These are phyloP conservation scores for Trissoscelio sp. DNA, from an alignment of 2,888 invertebrate genomes.

Conservation along the genomic window DNA sequence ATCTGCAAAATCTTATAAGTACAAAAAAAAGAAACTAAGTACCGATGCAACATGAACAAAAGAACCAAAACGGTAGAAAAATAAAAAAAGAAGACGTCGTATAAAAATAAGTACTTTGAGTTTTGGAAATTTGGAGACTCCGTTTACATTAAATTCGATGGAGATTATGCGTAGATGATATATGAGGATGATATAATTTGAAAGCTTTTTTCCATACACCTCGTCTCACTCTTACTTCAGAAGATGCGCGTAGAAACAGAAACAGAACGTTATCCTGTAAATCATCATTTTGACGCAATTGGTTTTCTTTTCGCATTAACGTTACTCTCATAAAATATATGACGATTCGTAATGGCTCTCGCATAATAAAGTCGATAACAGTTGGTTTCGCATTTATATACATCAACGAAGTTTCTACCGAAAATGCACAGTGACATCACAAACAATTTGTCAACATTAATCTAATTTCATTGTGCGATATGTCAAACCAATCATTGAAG, in stretches of 20 bases:
- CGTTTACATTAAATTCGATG: slow-evolving; percentile 46
- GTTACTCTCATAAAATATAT: slow-evolving; percentile 45
- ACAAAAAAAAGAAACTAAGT: too few relatives aligned
- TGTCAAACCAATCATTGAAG: not conserved
- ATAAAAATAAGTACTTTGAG: slow-evolving; percentile 43
- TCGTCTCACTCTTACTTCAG: slow-evolving; percentile 17
- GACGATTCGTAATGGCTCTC: slow-evolving; percentile 9
- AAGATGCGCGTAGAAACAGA: slow-evolving; percentile 1
- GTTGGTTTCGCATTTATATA: slow-evolving; percentile 25
- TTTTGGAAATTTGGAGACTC: slow-evolving; percentile 1
- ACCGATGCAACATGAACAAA: too few relatives aligned
- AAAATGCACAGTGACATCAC: slow-evolving; percentile 33
- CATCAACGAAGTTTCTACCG: slow-evolving; percentile 20
- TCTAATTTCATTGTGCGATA: slow-evolving; percentile 4
- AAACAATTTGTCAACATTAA: slow-evolving; percentile 21
- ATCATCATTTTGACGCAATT: slow-evolving; percentile 22
- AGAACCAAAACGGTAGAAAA: too few relatives aligned
- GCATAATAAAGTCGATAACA: slow-evolving; percentile 31
- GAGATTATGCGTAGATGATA: slow-evolving; percentile 26
- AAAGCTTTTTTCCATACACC: slow-evolving; percentile 17
- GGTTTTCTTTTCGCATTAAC: slow-evolving; percentile 9
- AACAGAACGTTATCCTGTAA: slow-evolving; percentile 23
- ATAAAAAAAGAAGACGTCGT: not conserved
- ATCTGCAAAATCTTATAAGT: too few relatives aligned
- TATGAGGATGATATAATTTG: slow-evolving; percentile 25